A percentile compares a stretch with the other conserved stretches of the same genome.
Evolutionary conservation across 2,113 vertebrate genomes (phyloP).

Genomic region (Vidua macroura): DNA sequence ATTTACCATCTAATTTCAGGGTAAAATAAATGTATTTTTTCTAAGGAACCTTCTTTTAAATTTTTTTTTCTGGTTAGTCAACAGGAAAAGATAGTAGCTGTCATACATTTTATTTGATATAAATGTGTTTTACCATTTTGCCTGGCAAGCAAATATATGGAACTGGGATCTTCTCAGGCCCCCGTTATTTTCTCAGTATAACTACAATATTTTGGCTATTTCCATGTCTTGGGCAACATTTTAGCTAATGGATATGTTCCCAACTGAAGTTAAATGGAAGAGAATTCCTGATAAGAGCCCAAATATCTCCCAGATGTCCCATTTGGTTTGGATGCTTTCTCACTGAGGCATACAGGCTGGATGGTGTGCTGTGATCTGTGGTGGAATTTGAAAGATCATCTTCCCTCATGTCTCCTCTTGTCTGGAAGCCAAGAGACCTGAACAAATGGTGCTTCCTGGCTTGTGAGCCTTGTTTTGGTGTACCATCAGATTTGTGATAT

Average conservation of each 20-base stretch:
- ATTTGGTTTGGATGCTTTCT: constrained; percentile 44
- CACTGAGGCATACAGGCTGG: not conserved
- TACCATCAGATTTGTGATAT: not conserved
- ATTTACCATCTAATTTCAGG: not conserved
- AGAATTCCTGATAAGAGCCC: constrained; percentile 33
- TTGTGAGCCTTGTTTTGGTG: not conserved
- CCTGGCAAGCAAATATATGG: not conserved
- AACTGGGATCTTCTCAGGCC: not conserved
- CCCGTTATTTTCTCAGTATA: constrained; percentile 23
- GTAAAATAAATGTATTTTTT: not conserved
- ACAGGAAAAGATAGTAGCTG: not conserved
- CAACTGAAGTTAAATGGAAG: constrained; percentile 48
- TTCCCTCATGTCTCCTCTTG: constrained; percentile 12
- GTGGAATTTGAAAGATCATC: constrained; percentile 34
- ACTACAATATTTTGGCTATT: constrained; percentile 36
- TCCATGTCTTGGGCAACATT: constrained; percentile 54
- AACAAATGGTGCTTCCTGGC: constrained; percentile 7
- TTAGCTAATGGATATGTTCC: constrained; percentile 43
- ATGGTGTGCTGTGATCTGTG: not conserved
- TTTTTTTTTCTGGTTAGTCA: not conserved
- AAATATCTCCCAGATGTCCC: constrained; percentile 18
- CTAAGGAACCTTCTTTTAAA: not conserved
- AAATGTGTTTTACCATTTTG: constrained; percentile 24
- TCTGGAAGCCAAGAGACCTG: constrained; percentile 26
- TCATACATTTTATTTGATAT: not conserved